Conservation (phyloP, 2,113 vertebrate genomes). For the Recurvirostra avosetta region DNA sequence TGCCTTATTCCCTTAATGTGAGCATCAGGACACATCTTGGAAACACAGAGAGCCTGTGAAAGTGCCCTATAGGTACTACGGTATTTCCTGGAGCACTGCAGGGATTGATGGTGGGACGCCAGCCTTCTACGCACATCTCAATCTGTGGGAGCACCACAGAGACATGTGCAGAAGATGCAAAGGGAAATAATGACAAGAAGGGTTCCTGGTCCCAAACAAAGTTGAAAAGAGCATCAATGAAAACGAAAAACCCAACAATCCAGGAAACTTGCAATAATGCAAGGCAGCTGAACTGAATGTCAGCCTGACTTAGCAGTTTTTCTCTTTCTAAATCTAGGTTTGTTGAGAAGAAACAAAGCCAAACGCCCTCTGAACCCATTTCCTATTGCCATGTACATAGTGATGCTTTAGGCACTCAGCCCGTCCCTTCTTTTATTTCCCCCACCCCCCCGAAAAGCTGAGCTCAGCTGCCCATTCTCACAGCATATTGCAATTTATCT, state of each 20-base stretch:
- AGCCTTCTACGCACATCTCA: fast-evolving
- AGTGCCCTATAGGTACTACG: no score
- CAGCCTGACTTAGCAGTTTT: not conserved
- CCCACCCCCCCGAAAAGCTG: not conserved
- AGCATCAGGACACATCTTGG: not conserved
- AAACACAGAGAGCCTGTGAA: no score
- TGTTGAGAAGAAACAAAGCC: not conserved
- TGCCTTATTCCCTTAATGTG: not conserved
- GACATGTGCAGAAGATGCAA: not conserved
- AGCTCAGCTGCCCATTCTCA: not conserved
- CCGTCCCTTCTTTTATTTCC: not conserved
- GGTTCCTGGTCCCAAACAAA: not conserved
- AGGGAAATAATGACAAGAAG: not conserved
- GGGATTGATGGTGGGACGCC: no score
- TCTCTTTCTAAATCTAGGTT: not conserved
- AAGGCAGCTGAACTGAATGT: not conserved
- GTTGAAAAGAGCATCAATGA: not conserved
- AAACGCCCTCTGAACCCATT: not conserved
- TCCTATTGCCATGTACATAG: not conserved
- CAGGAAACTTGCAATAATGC: not conserved
- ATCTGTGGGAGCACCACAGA: not conserved
- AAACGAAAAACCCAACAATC: no score
- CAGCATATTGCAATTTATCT: no score
- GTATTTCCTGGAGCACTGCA: not conserved
- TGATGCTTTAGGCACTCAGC: fast-evolving